Conservation (phyloP, 2,113 vertebrate species). For the Proteles cristata region DNA sequence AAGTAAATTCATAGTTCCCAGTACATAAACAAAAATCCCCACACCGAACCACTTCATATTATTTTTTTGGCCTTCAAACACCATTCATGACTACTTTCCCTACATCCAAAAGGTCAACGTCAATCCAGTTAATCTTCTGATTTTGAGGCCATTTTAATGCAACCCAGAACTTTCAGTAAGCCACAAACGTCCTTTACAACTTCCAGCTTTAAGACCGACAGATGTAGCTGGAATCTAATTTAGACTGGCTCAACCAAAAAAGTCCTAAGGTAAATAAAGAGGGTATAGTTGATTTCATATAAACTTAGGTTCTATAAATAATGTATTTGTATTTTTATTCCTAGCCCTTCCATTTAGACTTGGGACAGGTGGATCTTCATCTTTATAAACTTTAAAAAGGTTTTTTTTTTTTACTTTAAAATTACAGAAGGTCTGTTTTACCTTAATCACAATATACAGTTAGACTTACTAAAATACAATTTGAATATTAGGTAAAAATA, state of each 20-base stretch:
- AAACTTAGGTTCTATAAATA: constrained; percentile 20
- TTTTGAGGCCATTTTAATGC: background rate
- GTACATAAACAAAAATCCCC: background rate
- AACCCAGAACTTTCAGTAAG: background rate
- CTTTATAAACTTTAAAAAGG: background rate
- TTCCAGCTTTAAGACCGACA: constrained; percentile 8
- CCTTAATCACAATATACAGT: constrained; percentile 15
- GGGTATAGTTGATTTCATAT: background rate
- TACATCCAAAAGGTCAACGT: constrained; percentile 45
- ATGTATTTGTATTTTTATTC: background rate
- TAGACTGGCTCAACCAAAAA: background rate
- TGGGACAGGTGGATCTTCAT: constrained; percentile 18
- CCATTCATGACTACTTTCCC: background rate
- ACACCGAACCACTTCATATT: constrained; percentile 19
- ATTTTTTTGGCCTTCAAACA: constrained; percentile 45
- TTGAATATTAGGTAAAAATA: background rate
- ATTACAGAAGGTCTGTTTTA: background rate
- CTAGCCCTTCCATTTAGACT: background rate
- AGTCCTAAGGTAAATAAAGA: constrained; percentile 10
- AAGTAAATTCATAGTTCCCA: constrained; percentile 38
- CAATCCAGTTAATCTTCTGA: background rate
- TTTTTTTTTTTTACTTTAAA: background rate
- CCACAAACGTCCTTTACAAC: background rate
- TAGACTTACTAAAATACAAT: background rate
- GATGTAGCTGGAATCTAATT: background rate